Conservation (phyloP, 1,140 invertebrate species). For the Drosophila asahinai region DNA sequence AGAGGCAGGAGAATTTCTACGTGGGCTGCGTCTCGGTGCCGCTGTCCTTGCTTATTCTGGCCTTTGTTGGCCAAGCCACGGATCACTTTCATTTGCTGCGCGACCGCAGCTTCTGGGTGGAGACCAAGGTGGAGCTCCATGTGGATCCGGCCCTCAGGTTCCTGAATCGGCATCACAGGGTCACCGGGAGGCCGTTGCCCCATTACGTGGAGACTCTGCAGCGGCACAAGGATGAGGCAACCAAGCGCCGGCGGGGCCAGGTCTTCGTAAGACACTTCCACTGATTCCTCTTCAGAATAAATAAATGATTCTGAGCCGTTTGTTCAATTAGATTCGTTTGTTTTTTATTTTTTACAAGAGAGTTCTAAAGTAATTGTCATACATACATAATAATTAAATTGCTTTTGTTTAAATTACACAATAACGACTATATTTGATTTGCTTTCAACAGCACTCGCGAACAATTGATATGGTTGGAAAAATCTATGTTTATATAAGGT, state of each 20-base stretch:
- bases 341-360: conserved; percentile 69
- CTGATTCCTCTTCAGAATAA: background rate
- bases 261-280: background rate
- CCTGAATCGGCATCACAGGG: background rate
- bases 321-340: conserved; percentile 55
- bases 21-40: conserved; percentile 39
- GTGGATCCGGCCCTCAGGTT: background rate
- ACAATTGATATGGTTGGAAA: conserved; percentile 48
- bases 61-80: conserved; percentile 22
- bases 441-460: conserved; percentile 74
- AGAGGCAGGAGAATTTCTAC: background rate
- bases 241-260: background rate
- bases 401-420: conserved; percentile 76
- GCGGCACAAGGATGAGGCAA: background rate
- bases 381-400: conserved; percentile 66
- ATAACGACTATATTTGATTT: conserved; percentile 83
- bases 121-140: background rate
- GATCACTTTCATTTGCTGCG: conserved; percentile 27
- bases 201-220: background rate
- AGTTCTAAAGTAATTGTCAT: conserved; percentile 70
- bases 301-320: conserved; percentile 5
- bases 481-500: conserved; percentile 37
- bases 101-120: background rate
- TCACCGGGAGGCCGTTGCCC: background rate
- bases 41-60: conserved; percentile 32